Evolutionary conservation across 2,113 vertebrate genomes (phyloP).

Genomic region (Varanus salvator): DNA sequence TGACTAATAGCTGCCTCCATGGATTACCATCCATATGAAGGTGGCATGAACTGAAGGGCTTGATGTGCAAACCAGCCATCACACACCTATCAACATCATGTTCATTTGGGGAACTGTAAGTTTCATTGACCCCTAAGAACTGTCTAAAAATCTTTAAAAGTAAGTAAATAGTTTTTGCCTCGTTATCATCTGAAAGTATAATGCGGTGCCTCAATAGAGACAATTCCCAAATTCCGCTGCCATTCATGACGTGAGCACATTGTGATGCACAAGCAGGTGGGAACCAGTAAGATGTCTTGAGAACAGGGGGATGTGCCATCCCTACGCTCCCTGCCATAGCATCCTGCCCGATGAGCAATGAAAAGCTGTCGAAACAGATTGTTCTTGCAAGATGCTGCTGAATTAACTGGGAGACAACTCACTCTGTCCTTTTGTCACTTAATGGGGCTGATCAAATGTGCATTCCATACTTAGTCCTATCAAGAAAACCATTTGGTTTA

Average conservation of each 20-base stretch:
- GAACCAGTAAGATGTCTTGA: neutral
- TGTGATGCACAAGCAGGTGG: neutral
- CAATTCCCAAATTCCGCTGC: neutral
- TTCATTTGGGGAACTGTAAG: too few relatives aligned
- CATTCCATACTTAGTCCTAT: neutral
- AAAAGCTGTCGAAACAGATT: constrained; percentile 19
- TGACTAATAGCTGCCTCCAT: neutral
- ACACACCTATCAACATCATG: neutral
- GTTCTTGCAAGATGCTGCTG: constrained; percentile 25
- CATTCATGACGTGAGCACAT: neutral
- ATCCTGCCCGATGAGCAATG: constrained; percentile 2
- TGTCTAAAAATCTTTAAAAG: neutral
- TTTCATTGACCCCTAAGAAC: neutral
- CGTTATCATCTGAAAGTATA: neutral
- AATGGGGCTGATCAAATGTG: neutral
- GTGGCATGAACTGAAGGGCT: neutral
- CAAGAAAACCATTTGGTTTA: neutral
- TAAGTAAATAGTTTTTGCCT: neutral
- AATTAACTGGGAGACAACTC: neutral
- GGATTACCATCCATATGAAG: neutral
- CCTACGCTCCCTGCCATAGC: neutral
- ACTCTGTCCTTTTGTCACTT: neutral
- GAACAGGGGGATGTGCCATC: neutral
- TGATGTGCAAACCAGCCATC: neutral
- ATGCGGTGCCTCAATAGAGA: neutral